These are phyloP conservation scores for Odontomyia ornata DNA, from an alignment of 2,888 invertebrate genomes.

Conservation along the genomic window DNA sequence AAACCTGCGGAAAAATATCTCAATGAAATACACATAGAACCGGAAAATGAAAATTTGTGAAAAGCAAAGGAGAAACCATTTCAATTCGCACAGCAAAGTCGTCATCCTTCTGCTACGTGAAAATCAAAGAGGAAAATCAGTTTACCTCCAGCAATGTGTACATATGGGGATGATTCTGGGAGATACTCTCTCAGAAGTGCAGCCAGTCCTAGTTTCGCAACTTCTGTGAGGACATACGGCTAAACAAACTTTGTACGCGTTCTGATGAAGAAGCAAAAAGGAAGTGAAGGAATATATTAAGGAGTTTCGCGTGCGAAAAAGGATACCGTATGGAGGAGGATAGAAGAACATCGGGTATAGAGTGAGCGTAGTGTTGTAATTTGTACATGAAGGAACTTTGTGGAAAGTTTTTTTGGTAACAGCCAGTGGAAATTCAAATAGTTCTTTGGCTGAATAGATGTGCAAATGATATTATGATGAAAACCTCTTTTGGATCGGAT, in stretches of 20 bases:
- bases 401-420: background rate
- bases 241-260: background rate
- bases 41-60: constrained; percentile 18
- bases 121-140: constrained; percentile 19
- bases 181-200: background rate
- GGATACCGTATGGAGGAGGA: background rate
- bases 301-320: background rate
- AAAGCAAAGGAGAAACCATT: background rate
- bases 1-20: constrained; percentile 7
- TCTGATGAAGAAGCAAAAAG: background rate
- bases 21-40: background rate
- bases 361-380: background rate
- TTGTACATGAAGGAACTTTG: background rate
- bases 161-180: background rate
- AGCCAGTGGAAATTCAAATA: background rate
- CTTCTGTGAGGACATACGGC: background rate
- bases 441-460: background rate
- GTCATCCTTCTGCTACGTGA: background rate
- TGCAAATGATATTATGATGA: background rate
- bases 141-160: background rate
- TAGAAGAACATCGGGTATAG: background rate
- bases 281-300: background rate
- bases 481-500: background rate
- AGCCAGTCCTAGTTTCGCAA: too few relatives aligned
- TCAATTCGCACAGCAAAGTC: background rate